Evolutionary conservation across 2,113 vertebrate species (phyloP).

Genomic region (Propithecus coquereli): DNA sequence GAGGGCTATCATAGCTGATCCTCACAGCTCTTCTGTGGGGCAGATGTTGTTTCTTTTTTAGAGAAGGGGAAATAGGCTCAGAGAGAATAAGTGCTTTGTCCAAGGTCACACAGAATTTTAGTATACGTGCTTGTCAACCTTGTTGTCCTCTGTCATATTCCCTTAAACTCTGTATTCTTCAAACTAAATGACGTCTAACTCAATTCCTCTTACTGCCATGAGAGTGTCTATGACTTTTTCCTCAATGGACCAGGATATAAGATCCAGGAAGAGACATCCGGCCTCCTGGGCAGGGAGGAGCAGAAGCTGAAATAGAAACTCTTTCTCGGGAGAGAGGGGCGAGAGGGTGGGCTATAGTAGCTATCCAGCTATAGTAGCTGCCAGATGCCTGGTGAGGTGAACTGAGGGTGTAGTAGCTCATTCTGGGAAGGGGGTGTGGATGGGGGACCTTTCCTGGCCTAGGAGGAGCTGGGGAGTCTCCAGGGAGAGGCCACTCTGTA

Average conservation of each 20-base stretch:
- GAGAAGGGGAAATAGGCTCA: neutral
- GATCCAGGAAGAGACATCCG: neutral
- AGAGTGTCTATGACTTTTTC: neutral
- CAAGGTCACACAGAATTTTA: conserved; percentile 24
- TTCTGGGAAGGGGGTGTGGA: neutral
- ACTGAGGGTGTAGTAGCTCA: neutral
- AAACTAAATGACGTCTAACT: neutral
- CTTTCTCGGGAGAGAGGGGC: neutral
- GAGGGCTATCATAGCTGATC: neutral
- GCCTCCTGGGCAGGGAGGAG: neutral
- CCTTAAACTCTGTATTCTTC: conserved; percentile 17
- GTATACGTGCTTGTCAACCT: conserved; percentile 16
- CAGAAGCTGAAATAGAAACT: conserved; percentile 9
- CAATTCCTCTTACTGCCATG: neutral
- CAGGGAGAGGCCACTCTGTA: neutral
- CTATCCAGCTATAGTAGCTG: neutral
- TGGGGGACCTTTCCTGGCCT: neutral
- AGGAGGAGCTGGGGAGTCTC: neutral
- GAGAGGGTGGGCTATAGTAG: neutral
- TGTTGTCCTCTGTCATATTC: neutral
- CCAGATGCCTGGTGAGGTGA: neutral
- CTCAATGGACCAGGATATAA: neutral
- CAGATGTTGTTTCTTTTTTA: conserved; percentile 21
- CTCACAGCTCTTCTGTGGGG: neutral
- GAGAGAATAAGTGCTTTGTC: neutral